Conservation (phyloP, 2,797 vertebrate species). For the Sebastes cheni region DNA sequence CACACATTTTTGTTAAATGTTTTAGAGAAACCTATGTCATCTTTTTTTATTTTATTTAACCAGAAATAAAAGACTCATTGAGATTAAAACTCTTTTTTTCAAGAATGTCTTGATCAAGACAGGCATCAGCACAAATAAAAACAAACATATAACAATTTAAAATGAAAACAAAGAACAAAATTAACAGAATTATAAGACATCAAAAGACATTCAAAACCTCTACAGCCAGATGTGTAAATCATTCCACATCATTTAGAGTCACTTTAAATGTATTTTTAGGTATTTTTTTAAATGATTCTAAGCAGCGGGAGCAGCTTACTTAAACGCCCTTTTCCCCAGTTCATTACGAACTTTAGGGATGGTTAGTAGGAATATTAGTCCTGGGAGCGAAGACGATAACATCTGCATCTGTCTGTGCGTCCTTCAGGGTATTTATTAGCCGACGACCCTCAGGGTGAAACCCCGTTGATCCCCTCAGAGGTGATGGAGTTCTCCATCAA, state of each 20-base stretch:
- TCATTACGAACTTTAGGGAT: no score
- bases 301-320: neutral
- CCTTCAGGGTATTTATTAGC: constrained; percentile 88
- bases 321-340: neutral
- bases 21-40: no score
- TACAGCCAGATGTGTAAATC: neutral
- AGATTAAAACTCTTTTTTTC: no score
- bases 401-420: neutral
- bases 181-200: neutral
- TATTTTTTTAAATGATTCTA: neutral
- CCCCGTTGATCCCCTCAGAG: constrained; percentile 96
- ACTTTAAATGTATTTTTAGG: neutral
- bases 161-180: neutral
- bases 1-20: no score
- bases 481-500: constrained; percentile 99
- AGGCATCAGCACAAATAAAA: no score
- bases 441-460: constrained; percentile 99
- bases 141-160: neutral
- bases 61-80: no score
- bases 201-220: neutral
- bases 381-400: neutral
- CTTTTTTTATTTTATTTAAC: no score
- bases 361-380: neutral
- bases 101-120: no score
- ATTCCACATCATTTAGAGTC: neutral